A percentile compares a stretch with the other conserved stretches of the same genome.
These are phyloP conservation scores for Lasioglossum zephyrum DNA, from an alignment of 2,888 invertebrate genomes.

Conservation along the genomic window DNA sequence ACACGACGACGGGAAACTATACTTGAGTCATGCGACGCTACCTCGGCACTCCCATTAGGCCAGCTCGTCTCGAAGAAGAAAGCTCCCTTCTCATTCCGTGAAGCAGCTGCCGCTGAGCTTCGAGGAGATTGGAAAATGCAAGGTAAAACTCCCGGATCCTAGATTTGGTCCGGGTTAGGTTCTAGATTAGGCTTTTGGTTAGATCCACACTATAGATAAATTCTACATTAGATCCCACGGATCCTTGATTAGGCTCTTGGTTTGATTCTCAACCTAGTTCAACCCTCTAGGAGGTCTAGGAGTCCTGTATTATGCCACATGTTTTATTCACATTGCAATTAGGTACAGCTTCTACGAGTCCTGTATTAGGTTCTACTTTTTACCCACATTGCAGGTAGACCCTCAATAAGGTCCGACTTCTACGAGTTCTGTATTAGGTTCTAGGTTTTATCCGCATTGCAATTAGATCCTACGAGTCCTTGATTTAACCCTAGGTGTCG, in stretches of 20 bases:
- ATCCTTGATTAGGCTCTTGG: neutral
- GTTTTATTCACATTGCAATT: neutral
- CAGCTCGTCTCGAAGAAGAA: neutral
- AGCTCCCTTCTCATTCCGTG: neutral
- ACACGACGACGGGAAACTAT: conserved; percentile 7
- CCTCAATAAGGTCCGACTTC: neutral
- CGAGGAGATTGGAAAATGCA: neutral
- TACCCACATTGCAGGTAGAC: too few relatives aligned
- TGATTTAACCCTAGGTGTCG: too few relatives aligned
- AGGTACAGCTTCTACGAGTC: neutral
- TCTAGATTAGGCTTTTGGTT: neutral
- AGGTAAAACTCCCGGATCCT: neutral
- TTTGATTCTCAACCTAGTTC: neutral
- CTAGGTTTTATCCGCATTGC: neutral
- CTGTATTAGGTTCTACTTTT: neutral
- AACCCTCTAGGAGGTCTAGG: neutral
- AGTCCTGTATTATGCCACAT: neutral
- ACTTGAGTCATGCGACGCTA: neutral
- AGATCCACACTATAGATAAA: neutral
- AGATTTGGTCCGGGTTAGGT: neutral
- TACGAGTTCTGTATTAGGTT: neutral
- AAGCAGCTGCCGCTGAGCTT: neutral
- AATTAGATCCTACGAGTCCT: neutral
- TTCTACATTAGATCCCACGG: too few relatives aligned
- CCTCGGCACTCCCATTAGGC: conserved; percentile 6